Percentiles rank a stretch among this genome's conserved stretches.
phyloP scores from a whole-genome alignment of 1,140 invertebrate genomes.

The Rhyzopertha dominica region DNA sequence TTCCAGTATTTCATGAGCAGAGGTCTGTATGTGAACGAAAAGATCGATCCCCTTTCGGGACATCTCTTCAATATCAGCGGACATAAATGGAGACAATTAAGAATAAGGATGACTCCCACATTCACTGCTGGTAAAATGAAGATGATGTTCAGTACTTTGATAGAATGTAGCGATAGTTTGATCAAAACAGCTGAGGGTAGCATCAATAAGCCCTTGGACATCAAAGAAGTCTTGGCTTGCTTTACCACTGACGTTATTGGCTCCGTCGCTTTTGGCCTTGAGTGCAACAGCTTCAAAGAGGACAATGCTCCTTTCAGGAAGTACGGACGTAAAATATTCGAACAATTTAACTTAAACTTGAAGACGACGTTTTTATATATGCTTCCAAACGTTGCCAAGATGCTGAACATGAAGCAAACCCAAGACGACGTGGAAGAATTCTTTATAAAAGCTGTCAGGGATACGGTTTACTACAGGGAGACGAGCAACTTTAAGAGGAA shows the following conservation, averaged over 20 bases:
- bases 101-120: conserved; percentile 19
- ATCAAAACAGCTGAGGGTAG: too few species aligned
- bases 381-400: conserved; percentile 18
- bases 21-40: conserved; percentile 39
- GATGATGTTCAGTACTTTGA: conserved; percentile 7
- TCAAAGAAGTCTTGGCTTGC: conserved; percentile 49
- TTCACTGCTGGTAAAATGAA: conserved; percentile 6
- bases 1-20: conserved; percentile 47
- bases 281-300: conserved; percentile 53
- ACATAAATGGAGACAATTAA: conserved; percentile 46
- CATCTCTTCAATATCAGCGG: conserved; percentile 47
- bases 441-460: conserved; percentile 11
- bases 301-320: conserved; percentile 49
- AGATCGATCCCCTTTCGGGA: conserved; percentile 45
- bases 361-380: background rate
- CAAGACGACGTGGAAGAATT: conserved; percentile 11
- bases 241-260: conserved; percentile 61
- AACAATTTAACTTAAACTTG: background rate
- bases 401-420: conserved; percentile 1
- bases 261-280: conserved; percentile 56
- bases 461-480: conserved; percentile 10
- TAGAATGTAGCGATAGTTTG: too few species aligned
- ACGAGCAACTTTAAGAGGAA: conserved; percentile 2
- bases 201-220: too few species aligned
- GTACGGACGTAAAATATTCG: conserved; percentile 5